Base-by-base conservation (phyloP, 64 coral and sea anemone species). In the Acropora yongei region DNA sequence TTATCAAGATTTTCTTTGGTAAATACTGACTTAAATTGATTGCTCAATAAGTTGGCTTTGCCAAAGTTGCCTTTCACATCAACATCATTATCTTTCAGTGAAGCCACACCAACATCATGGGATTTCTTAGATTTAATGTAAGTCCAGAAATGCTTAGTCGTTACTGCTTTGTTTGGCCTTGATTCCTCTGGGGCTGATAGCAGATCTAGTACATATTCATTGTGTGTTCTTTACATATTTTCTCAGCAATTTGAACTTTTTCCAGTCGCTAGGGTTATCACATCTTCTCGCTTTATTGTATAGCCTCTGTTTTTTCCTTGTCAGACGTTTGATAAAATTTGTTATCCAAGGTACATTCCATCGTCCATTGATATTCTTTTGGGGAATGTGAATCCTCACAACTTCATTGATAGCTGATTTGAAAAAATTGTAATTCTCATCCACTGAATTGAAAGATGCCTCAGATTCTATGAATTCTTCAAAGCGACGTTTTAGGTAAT, bases 101-200 rank as follows among this genome's bases (percentile, higher is more conserved):
- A 13, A 45, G 80, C 69, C 51, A 95, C 42, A 39, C 81, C 93
- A 20, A 87, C 68, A 41, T 90, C 57, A 87, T 91, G 44, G 46
- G 30, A 44, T 46, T 67, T 79, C 44, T 55, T 91, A 19, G 80
- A 77, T 79, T 80, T 91, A 13, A 95, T 75, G 67, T 80, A 91
- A 47, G 88, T 80, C 93, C 93, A 95, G 61, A 95, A 95, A 39
- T 76, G 80, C 87, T 95, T 94, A 42, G 68, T 50, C 0, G 41
- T 16, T 1, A 51, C 44, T 18, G 58, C 42, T 80, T 72, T 72
- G 1, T 18, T 87, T 1, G 3, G 49, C 0, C 17, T 87, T 4
- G 0, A 13, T 3, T 92, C 45, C 12, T 92, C 17, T 42, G 88
- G 20, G 50, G 44, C 41, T 6, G 66, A 44, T 11, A 95, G 93